Evolutionary conservation across 2,797 vertebrate genomes (phyloP), one percentile per base, ranked within the genome.

Genomic region (Enteromius unitaeniatus): DNA sequence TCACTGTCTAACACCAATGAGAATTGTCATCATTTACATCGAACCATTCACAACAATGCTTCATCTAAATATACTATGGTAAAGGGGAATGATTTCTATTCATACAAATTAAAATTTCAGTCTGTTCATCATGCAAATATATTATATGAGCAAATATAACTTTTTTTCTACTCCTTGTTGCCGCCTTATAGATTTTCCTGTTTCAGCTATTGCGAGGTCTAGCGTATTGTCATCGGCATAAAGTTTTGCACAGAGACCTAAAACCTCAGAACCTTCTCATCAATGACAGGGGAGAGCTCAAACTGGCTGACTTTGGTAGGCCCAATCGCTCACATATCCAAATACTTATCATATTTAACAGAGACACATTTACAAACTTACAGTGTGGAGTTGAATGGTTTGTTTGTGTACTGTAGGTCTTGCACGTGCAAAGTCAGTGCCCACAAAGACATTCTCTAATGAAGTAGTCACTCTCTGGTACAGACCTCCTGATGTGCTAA

Each of bases 211-310:
- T 96, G 55, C 89, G 95, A 58, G 95, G 95, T 85, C 88, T 96
- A 58, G 91, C 94, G 0, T 96, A 95, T 91, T 95, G 95, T 88
- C 95, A 96, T 91, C 89, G 85, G 65, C 93, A 95, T 65, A 95
- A 95, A 83, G 94, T 96, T 64, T 93, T 96, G 62, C 95, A 96
- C 87, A 90, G 95, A 91, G 95, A 96, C 90, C 94, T 96, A 6
- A 96, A 96, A 88, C 95, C 95, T 10, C 95, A 96, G 89, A 96
- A 96, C 90, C 90, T 96, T 28, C 95, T 96, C 78, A 96, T 96
- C 90, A 95, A 94, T 37, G 94, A 95, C 51, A 93, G 90, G 83
- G 95, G 95, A 89, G 95, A 96, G 82, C 95, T 96, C 55, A 96
- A 96, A 88, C 92, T 96, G 37, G 95, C 95, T 28, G 95, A 96